Conservation (phyloP, 2,113 vertebrate genomes). For the Shinisaurus crocodilurus region DNA sequence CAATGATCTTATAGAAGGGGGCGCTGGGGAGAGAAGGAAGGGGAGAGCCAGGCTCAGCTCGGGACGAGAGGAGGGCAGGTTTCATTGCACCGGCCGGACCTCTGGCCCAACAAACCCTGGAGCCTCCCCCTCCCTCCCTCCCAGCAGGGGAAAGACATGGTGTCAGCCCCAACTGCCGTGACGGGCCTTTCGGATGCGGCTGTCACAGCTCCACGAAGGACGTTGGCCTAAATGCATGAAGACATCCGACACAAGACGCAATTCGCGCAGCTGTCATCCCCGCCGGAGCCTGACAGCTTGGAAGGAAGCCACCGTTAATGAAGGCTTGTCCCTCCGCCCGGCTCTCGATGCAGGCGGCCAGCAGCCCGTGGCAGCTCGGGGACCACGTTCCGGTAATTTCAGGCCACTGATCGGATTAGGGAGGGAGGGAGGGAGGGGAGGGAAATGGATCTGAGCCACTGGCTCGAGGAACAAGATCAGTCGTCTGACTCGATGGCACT, state of each 20-base stretch:
- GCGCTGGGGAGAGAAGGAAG: slow-evolving; percentile 61
- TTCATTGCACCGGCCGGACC: no score
- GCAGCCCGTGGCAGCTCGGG: background rate
- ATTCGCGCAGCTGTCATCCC: background rate
- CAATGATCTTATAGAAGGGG: slow-evolving; percentile 90
- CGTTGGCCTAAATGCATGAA: background rate
- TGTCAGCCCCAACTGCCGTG: no score
- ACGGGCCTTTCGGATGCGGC: background rate
- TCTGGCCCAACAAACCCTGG: background rate
- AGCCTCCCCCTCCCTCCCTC: background rate
- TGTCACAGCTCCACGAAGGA: background rate
- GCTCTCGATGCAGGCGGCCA: background rate
- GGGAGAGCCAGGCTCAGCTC: no score
- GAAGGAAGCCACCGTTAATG: background rate
- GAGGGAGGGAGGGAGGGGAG: background rate
- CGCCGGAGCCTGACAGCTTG: background rate
- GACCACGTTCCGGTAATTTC: background rate
- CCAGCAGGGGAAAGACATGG: background rate
- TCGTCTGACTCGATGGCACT: no score
- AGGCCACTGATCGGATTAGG: slow-evolving; percentile 17
- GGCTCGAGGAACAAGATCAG: background rate
- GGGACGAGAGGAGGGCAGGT: accelerated
- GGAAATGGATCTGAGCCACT: background rate
- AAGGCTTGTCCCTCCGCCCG: background rate
- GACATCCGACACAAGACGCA: background rate